Conservation (phyloP, 2,113 vertebrate genomes). For the Podarcis raffonei region DNA sequence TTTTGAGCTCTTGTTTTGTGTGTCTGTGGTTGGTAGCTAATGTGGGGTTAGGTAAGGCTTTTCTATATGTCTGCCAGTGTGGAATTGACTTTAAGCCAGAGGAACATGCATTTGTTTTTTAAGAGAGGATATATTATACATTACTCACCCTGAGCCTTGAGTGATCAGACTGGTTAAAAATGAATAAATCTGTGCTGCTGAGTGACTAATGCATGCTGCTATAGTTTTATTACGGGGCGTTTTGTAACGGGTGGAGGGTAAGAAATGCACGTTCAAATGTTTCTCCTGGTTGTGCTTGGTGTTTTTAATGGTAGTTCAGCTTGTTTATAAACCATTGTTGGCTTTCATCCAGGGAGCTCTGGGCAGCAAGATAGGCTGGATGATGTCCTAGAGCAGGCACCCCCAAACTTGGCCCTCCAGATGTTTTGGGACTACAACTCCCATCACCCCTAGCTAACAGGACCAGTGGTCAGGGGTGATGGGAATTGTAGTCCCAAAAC, state of each 20-base stretch:
- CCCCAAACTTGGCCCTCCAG: no score
- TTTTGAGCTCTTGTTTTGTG: background rate
- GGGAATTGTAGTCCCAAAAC: no score
- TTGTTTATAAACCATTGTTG: background rate
- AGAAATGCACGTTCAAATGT: background rate
- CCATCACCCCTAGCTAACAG: no score
- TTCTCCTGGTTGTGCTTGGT: background rate
- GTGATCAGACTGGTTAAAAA: background rate
- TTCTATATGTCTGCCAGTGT: no score
- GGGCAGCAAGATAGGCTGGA: no score
- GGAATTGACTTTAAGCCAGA: background rate
- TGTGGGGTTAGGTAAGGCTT: background rate
- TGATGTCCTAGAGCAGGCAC: no score
- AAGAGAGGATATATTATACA: background rate
- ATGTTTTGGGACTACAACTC: no score
- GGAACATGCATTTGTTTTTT: background rate
- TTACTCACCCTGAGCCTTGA: background rate
- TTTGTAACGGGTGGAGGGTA: background rate
- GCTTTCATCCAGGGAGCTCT: no score
- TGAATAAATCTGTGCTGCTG: background rate
- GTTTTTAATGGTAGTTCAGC: background rate
- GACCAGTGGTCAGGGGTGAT: no score
- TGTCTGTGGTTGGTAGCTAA: background rate
- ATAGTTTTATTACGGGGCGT: background rate
- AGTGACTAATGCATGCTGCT: background rate